Evolutionary conservation across 1,140 invertebrate genomes (phyloP), one percentile per base, ranked within the genome.

Genomic region (Scaptodrosophila lebanonensis): DNA sequence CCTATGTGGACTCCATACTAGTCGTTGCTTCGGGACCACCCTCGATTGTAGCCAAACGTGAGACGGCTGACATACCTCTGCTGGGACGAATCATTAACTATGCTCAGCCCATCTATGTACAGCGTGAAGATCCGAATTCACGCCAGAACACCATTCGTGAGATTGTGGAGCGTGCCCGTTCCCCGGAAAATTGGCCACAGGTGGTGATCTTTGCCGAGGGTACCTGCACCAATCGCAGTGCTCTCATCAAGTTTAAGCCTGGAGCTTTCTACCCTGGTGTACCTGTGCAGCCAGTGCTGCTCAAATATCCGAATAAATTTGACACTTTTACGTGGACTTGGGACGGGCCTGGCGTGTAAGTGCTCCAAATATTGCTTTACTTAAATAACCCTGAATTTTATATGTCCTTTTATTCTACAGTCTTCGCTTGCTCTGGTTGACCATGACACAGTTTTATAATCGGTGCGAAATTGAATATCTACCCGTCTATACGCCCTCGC

Each of bases 241-340:
- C 95, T 84, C 87, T 98, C 43, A 97, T 98, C 44, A 95, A 94
- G n/a, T 99, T 97, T 87, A 99, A 99, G 89, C 93, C 93, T 8
- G 97, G 96, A 52, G 94, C 94, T 2, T 95, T 95, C 88, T 95
- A 95, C 89, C 96, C 96, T 0, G 96, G 96, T 0, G 94, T 97
- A 7, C 95, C 97, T 0, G 94, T 99, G 0, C 97, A 99, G 84
- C 97, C 97, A 0, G 95, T 98, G 4, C 93, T 95, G 62, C 92
- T 99, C 40, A 90, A 94, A 43, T 98, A 98, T 87, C 95, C 95
- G 0, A 98, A 98, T 84, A 93, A 93, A 83, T 89, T 94, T 67
- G 96, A 99, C 84, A 97, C 96, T 2, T 92, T 97, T 29, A 97
- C 96, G 0, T 99, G 97, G 97, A 98, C 97, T 2, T 99, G 97